phyloP scores from a whole-genome alignment of 1,140 invertebrate species.

The Arctopsyche grandis region DNA sequence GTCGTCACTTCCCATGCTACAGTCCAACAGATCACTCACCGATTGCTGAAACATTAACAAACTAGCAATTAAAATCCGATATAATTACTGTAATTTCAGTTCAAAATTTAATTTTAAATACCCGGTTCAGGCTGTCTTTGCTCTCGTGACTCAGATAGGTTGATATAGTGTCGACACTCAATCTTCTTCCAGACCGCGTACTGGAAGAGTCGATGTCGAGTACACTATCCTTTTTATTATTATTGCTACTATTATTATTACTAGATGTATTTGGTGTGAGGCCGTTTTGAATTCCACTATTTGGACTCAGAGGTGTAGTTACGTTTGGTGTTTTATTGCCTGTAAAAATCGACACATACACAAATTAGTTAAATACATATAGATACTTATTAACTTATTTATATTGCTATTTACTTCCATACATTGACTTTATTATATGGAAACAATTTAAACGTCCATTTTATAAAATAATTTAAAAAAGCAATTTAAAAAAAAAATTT shows the following conservation, averaged over 20 bases:
- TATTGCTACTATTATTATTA: neutral
- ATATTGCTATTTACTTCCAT: too few species aligned
- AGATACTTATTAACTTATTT: too few species aligned
- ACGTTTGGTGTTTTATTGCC: conserved; percentile 47
- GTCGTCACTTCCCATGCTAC: conserved; percentile 77
- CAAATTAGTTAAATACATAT: neutral
- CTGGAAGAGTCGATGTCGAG: conserved; percentile 74
- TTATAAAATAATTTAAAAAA: too few species aligned
- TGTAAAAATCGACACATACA: conserved; percentile 22
- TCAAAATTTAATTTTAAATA: neutral
- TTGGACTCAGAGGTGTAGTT: conserved; percentile 34
- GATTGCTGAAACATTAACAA: conserved; percentile 59
- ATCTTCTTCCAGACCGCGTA: conserved; percentile 76
- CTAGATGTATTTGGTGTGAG: conserved; percentile 32
- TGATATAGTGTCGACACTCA: conserved; percentile 86
- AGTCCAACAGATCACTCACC: conserved; percentile 79
- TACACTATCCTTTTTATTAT: conserved; percentile 37
- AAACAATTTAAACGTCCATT: too few species aligned
- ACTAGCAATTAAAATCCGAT: neutral
- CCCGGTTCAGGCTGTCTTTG: conserved; percentile 67
- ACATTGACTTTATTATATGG: too few species aligned
- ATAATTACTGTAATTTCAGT: neutral
- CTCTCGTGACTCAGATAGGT: conserved; percentile 89
- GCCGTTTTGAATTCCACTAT: conserved; percentile 42
- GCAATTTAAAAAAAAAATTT: too few species aligned